Conservation (phyloP, 2,888 invertebrate genomes). For the Eilema depressum region DNA sequence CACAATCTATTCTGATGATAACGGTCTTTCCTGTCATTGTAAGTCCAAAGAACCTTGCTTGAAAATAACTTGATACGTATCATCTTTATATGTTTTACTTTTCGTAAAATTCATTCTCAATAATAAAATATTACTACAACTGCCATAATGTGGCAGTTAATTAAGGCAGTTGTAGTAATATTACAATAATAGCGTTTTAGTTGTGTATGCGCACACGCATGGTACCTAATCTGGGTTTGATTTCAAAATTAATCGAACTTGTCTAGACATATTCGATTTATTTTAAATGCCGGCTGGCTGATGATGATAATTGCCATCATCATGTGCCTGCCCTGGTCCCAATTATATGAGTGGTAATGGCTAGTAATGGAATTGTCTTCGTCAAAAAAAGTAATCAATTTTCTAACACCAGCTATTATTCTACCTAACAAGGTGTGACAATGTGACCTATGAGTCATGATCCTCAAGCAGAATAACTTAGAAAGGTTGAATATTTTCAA, state of each 20-base stretch:
- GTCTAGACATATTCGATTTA: not conserved
- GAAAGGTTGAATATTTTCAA: constrained; percentile 1
- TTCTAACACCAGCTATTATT: not conserved
- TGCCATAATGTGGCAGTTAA: too few relatives aligned
- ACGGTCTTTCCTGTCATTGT: constrained; percentile 32
- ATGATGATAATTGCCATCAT: not conserved
- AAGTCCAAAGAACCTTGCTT: constrained; percentile 10
- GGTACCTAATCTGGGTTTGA: not conserved
- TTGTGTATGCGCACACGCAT: not conserved
- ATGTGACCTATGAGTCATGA: constrained; percentile 7
- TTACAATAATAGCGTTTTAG: not conserved
- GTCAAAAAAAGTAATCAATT: constrained; percentile 6
- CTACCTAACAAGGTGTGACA: constrained; percentile 1
- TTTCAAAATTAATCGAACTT: not conserved
- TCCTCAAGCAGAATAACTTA: not conserved
- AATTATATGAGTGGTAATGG: not conserved
- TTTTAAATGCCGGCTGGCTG: not conserved
- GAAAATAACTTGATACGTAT: not conserved
- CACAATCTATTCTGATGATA: constrained; percentile 38
- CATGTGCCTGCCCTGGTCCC: not conserved
- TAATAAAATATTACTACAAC: not conserved
- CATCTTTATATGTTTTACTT: not conserved
- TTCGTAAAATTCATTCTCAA: not conserved
- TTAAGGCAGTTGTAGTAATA: too few relatives aligned
- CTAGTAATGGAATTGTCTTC: not conserved